phyloP scores from a whole-genome alignment of 2,113 vertebrate species.

The Struthidea cinerea region DNA sequence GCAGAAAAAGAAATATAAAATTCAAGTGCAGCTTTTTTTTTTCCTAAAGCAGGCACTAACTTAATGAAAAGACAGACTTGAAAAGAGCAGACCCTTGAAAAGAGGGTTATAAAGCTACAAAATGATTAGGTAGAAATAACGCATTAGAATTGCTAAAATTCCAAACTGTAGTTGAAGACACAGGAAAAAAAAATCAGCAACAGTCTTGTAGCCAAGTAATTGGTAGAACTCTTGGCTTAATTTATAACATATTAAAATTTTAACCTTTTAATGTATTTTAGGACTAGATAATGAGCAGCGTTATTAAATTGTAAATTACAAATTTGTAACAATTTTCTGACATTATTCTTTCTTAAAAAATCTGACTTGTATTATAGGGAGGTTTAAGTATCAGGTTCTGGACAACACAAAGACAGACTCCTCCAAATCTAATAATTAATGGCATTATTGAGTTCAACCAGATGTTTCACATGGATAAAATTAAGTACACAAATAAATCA shows the following conservation, averaged over 20 bases:
- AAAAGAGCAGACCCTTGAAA: background rate
- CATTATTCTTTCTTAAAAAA: background rate
- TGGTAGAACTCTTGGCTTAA: background rate
- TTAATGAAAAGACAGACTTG: background rate
- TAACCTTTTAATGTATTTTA: background rate
- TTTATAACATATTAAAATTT: background rate
- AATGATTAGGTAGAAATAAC: background rate
- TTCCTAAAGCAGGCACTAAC: background rate
- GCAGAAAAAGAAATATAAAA: background rate
- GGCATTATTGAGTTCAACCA: conserved; percentile 34
- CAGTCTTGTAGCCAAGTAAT: background rate
- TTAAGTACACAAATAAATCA: conserved; percentile 40
- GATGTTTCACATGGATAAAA: conserved; percentile 58
- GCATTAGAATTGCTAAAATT: background rate
- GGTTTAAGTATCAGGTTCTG: background rate
- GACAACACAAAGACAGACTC: background rate
- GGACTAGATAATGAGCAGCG: background rate
- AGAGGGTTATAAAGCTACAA: background rate
- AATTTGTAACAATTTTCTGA: background rate
- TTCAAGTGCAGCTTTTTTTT: background rate
- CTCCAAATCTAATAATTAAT: conserved; percentile 33
- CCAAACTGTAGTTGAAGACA: background rate
- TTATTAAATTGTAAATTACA: background rate
- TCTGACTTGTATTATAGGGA: background rate
- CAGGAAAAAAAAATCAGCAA: background rate